Conservation (phyloP, 2,113 vertebrate species). For the Heptranchias perlo region DNA sequence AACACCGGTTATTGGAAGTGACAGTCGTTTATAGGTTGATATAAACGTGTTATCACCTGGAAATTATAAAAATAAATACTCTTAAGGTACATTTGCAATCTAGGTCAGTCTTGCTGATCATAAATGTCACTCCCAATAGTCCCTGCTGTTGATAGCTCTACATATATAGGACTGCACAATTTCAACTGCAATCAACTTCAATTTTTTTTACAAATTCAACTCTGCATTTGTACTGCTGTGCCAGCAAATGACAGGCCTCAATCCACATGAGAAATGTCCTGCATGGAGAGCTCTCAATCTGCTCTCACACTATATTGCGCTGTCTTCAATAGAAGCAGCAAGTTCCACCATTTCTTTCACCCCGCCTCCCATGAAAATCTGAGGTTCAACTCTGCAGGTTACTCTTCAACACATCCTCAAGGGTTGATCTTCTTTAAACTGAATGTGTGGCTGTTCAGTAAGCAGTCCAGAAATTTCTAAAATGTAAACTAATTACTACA, state of each 20-base stretch:
- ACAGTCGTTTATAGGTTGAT: background rate
- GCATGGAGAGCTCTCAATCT: background rate
- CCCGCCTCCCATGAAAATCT: background rate
- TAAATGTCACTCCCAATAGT: background rate
- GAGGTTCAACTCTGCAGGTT: background rate
- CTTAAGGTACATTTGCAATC: background rate
- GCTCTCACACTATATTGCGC: background rate
- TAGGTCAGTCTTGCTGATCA: background rate
- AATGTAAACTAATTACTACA: background rate
- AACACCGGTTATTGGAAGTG: background rate
- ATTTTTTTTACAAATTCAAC: background rate
- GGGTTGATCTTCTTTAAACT: background rate
- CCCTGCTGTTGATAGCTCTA: background rate
- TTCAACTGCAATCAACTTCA: background rate
- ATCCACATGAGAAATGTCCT: background rate
- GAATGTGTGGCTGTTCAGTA: background rate
- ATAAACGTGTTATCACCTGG: background rate
- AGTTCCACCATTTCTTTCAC: background rate
- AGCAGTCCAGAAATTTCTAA: background rate
- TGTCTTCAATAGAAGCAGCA: background rate
- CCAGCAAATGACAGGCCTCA: background rate
- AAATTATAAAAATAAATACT: background rate
- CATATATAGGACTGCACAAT: background rate
- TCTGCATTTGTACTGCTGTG: background rate
- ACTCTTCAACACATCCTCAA: background rate